These are phyloP conservation scores for Excalfactoria chinensis DNA, from an alignment of 2,113 vertebrate genomes.

Conservation along the genomic window DNA sequence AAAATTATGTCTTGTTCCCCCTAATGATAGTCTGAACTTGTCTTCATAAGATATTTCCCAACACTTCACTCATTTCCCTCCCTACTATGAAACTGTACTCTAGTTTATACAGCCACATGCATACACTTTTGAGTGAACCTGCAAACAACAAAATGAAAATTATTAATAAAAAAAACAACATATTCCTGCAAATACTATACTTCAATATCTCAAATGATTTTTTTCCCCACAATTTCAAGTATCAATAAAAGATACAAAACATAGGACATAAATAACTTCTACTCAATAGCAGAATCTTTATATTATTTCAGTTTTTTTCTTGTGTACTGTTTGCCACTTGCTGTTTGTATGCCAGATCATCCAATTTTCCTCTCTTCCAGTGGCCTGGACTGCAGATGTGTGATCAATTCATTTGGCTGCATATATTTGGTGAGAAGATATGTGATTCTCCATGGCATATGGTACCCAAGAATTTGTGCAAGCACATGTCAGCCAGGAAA, in stretches of 20 bases:
- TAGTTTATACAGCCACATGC: neutral
- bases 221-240: neutral
- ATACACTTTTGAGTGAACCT: neutral
- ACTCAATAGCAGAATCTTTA: neutral
- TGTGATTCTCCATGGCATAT: neutral
- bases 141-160: neutral
- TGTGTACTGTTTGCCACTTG: neutral
- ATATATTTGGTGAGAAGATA: accelerated
- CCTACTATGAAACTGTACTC: neutral
- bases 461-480: neutral
- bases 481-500: neutral
- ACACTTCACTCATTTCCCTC: neutral
- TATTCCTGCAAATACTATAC: neutral
- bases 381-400: neutral
- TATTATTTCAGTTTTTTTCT: neutral
- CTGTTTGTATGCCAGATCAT: neutral
- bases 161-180: neutral
- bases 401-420: neutral
- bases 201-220: neutral
- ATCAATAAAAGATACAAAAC: neutral
- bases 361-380: neutral
- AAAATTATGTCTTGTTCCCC: neutral
- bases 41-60: neutral
- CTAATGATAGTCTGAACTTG: neutral
- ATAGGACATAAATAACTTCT: neutral